These are phyloP conservation scores for Heliconius charithonia DNA, from an alignment of 2,888 invertebrate species.

Conservation along the genomic window DNA sequence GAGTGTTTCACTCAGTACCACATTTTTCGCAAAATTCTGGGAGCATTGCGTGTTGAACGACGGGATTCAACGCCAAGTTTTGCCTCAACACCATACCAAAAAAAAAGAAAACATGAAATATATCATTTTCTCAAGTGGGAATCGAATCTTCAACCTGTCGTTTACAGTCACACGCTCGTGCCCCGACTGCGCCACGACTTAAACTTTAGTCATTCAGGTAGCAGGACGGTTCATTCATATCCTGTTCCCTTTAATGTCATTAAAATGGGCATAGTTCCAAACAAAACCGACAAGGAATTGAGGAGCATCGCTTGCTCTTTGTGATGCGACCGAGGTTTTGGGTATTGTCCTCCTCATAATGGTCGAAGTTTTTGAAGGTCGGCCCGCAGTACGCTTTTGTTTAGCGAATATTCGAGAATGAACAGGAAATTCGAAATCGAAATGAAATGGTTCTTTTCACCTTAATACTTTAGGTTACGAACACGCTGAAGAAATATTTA, in stretches of 20 bases:
- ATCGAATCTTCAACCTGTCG: no score
- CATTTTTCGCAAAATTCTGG: no score
- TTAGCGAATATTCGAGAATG: constrained; percentile 1
- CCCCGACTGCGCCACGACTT: not conserved
- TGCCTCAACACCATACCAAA: no score
- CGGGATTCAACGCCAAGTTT: no score
- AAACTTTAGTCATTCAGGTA: not conserved
- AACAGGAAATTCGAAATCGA: constrained; percentile 19
- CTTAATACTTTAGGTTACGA: not conserved
- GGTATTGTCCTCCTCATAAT: constrained; percentile 28
- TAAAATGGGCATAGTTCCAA: constrained; percentile 39
- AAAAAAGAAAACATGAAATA: no score
- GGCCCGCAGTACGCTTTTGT: constrained; percentile 5
- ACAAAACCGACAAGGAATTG: constrained; percentile 21
- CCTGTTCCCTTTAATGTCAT: constrained; percentile 15
- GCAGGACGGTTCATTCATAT: not conserved
- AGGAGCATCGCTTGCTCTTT: constrained; percentile 16
- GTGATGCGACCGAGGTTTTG: constrained; percentile 7
- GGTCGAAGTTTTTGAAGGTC: constrained; percentile 35
- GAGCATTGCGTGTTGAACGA: no score
- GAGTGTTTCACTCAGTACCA: no score
- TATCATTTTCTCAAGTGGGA: no score
- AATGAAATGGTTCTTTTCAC: not conserved
- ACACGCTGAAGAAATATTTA: no score
- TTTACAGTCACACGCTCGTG: no score